A percentile compares a stretch with the other conserved stretches of the same genome.
These are phyloP conservation scores for Acanthiza pusilla DNA, from an alignment of 2,797 vertebrate species.

Conservation along the genomic window DNA sequence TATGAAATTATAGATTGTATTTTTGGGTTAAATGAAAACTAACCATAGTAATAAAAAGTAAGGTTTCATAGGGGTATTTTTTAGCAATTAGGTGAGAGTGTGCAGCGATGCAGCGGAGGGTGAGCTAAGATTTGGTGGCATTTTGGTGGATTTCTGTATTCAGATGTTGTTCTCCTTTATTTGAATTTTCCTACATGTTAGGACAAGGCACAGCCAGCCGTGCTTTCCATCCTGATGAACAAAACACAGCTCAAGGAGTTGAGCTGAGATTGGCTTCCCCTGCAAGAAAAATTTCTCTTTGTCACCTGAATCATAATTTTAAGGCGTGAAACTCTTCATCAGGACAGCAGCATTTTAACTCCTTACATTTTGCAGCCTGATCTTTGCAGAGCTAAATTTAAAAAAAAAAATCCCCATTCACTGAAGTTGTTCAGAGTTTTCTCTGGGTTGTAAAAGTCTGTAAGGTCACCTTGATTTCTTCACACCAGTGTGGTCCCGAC, in stretches of 20 bases:
- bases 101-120: background rate
- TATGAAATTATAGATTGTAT: background rate
- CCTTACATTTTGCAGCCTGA: background rate
- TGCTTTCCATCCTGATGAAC: background rate
- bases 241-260: background rate
- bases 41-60: background rate
- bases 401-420: background rate
- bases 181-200: background rate
- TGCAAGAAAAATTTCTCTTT: constrained; percentile 3
- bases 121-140: background rate
- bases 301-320: background rate
- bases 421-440: background rate
- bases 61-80: background rate
- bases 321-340: background rate
- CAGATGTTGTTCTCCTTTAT: background rate
- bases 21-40: background rate
- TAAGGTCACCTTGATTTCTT: constrained; percentile 17
- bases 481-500: background rate
- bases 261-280: background rate
- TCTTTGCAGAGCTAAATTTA: background rate
- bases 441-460: background rate
- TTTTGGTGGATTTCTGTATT: background rate
- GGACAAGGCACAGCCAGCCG: background rate
- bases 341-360: background rate
- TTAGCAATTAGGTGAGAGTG: background rate